Evolutionary conservation across 2,113 vertebrate genomes (phyloP).

Genomic region (Castor canadensis): DNA sequence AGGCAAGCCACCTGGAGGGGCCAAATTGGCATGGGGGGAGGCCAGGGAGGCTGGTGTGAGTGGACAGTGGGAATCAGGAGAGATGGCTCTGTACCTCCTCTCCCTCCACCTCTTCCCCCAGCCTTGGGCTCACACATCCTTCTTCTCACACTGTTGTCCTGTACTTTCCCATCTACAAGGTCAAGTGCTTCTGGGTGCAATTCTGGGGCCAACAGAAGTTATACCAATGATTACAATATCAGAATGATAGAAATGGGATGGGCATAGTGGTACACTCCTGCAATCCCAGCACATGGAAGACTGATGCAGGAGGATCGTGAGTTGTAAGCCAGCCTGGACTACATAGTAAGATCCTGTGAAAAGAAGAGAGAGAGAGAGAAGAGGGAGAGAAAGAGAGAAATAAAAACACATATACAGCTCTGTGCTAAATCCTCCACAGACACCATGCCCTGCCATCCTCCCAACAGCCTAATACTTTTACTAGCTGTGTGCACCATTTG

Average conservation of each 20-base stretch:
- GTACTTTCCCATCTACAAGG: not conserved
- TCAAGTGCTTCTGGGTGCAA: not conserved
- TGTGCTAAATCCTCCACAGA: fast-evolving
- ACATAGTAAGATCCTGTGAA: too few species aligned
- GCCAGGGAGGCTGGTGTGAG: not conserved
- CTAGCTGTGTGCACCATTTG: not conserved
- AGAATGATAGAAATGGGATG: fast-evolving
- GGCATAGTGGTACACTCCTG: not conserved
- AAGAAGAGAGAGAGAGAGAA: too few species aligned
- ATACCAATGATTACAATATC: fast-evolving
- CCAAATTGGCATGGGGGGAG: not conserved
- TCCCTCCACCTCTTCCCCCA: not conserved
- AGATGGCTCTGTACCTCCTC: too few species aligned
- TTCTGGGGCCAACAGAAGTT: not conserved
- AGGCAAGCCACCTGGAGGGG: not conserved
- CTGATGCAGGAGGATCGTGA: not conserved
- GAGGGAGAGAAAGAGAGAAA: too few species aligned
- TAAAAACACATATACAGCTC: fast-evolving
- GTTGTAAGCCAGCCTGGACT: not conserved
- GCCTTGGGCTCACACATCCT: fast-evolving
- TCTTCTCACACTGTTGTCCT: fast-evolving
- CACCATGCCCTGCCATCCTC: fast-evolving
- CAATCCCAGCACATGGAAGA: not conserved
- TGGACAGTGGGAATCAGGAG: not conserved
- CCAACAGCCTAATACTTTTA: not conserved